phyloP scores from a whole-genome alignment of 1,140 invertebrate species.

The Nautilus pompilius region DNA sequence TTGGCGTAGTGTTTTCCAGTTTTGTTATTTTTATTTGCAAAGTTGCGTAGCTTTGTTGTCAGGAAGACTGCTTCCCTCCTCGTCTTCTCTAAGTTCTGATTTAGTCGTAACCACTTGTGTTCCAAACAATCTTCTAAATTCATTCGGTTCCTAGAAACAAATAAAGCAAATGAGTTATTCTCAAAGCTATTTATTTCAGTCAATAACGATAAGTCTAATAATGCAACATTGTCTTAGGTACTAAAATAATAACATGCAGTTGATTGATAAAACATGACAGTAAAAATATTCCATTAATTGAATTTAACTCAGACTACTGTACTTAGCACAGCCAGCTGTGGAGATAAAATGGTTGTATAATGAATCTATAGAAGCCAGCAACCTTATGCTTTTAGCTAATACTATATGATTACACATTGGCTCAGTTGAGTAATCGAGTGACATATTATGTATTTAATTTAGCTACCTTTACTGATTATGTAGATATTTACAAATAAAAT shows the following conservation, averaged over 20 bases:
- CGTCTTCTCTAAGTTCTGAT: slow-evolving; percentile 90
- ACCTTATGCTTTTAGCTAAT: background rate
- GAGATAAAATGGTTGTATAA: background rate
- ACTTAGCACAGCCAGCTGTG: background rate
- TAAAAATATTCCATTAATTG: background rate
- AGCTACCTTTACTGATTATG: background rate
- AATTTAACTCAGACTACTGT: background rate
- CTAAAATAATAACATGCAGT: background rate
- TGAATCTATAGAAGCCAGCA: background rate
- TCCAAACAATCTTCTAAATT: slow-evolving; percentile 90
- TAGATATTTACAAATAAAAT: background rate
- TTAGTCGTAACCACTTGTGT: slow-evolving; percentile 88
- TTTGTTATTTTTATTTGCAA: slow-evolving; percentile 33
- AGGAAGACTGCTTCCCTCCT: slow-evolving; percentile 71
- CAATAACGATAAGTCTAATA: background rate
- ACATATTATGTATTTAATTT: background rate
- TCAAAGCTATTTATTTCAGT: slow-evolving; percentile 3
- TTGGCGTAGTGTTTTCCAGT: too few species aligned
- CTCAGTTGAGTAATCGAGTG: background rate
- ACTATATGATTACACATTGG: slow-evolving; percentile 4
- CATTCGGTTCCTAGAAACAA: slow-evolving; percentile 79
- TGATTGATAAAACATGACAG: background rate
- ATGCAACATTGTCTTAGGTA: slow-evolving; percentile 1
- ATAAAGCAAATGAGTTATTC: slow-evolving; percentile 23
- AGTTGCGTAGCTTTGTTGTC: slow-evolving; percentile 43